Percentiles rank a stretch among this genome's conserved stretches.
Evolutionary conservation across 1,140 invertebrate genomes (phyloP).

Genomic region (Ceratina japonica): DNA sequence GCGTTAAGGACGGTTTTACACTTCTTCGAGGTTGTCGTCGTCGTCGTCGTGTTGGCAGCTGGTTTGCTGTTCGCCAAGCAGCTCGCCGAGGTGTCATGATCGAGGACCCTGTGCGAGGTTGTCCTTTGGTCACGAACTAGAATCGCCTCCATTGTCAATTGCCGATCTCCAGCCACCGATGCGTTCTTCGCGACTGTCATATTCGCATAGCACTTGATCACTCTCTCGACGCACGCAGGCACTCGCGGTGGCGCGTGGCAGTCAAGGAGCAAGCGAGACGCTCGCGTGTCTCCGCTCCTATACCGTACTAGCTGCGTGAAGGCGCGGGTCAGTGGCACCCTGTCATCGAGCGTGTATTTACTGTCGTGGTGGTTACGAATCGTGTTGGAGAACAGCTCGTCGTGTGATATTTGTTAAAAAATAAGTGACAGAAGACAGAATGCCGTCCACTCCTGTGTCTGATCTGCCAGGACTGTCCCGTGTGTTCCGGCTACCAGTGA

Average conservation of each 20-base stretch:
- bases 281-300: constrained; percentile 31
- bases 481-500: constrained; percentile 15
- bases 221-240: constrained; percentile 48
- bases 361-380: background rate
- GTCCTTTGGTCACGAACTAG: constrained; percentile 74
- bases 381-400: background rate
- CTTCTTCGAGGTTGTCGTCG: constrained; percentile 3
- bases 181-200: constrained; percentile 52
- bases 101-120: constrained; percentile 70
- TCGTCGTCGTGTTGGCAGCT: background rate
- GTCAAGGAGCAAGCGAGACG: constrained; percentile 39
- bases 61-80: background rate
- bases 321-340: constrained; percentile 4
- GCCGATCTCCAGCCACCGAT: constrained; percentile 40
- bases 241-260: constrained; percentile 53
- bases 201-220: constrained; percentile 63
- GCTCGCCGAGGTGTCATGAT: background rate
- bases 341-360: constrained; percentile 21
- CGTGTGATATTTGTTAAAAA: background rate
- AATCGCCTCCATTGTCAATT: constrained; percentile 69
- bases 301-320: background rate
- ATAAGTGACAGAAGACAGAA: background rate
- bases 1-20: background rate
- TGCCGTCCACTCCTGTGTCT: background rate
- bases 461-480: constrained; percentile 4